phyloP scores from a whole-genome alignment of 2,797 vertebrate species.

The Fratercula arctica region DNA sequence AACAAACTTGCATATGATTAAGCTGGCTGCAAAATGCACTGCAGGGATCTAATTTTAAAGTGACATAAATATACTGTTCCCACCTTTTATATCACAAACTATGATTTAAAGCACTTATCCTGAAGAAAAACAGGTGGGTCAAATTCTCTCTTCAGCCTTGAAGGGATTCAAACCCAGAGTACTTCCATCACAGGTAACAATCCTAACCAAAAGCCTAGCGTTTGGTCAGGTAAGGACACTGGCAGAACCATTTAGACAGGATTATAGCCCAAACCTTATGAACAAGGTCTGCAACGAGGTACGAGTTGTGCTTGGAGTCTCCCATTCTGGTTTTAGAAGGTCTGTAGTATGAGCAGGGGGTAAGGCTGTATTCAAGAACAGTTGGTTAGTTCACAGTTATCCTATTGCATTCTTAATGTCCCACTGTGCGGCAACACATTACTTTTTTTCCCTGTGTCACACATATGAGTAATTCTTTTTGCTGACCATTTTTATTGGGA shows the following conservation, averaged over 20 bases:
- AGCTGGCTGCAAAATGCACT: background rate
- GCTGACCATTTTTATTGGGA: background rate
- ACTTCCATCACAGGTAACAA: background rate
- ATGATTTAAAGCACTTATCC: background rate
- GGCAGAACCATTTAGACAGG: background rate
- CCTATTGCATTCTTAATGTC: background rate
- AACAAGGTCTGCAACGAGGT: background rate
- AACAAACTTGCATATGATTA: background rate
- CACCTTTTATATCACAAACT: background rate
- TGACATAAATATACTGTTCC: background rate
- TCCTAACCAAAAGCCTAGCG: background rate
- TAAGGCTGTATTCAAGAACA: background rate
- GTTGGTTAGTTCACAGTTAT: background rate
- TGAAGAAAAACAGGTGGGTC: background rate
- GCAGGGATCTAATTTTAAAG: background rate
- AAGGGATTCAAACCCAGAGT: background rate
- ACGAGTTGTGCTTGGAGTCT: background rate
- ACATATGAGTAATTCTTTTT: background rate
- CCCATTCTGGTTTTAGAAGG: background rate
- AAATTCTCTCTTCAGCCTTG: background rate
- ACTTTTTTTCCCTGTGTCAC: background rate
- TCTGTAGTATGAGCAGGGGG: background rate
- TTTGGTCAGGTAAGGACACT: background rate
- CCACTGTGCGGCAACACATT: background rate
- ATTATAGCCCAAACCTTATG: background rate